These are phyloP conservation scores for Nipponia nippon DNA, from an alignment of 2,113 vertebrate genomes.

Conservation along the genomic window DNA sequence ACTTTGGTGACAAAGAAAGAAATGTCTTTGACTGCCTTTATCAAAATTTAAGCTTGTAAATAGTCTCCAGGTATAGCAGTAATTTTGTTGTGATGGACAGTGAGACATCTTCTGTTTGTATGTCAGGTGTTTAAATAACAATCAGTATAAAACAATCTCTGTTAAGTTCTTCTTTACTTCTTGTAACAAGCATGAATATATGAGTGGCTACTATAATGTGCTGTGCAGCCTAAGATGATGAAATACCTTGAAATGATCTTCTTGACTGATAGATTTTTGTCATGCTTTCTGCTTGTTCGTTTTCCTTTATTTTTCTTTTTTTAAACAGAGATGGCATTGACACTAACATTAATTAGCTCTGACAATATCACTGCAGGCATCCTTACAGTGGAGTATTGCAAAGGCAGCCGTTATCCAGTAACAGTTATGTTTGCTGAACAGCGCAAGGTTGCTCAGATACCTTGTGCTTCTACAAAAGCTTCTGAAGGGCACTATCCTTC, in stretches of 20 bases:
- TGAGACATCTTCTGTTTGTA: background rate
- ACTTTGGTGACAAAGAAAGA: background rate
- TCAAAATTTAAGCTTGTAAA: background rate
- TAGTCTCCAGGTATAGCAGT: background rate
- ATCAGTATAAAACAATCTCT: background rate
- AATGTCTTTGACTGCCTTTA: background rate
- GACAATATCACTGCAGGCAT: constrained; percentile 35
- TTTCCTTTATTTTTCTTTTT: background rate
- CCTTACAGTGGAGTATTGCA: background rate
- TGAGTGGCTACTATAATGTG: background rate
- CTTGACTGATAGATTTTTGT: background rate
- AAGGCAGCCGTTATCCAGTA: background rate
- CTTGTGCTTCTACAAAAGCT: background rate
- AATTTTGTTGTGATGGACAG: background rate
- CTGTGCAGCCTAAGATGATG: background rate
- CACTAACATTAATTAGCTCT: constrained; percentile 12
- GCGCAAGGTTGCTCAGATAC: background rate
- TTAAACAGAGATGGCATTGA: background rate
- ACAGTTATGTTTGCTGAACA: background rate
- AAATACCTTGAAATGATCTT: background rate
- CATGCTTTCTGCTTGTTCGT: background rate
- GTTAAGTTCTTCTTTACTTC: background rate
- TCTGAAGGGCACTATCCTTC: background rate
- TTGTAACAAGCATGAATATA: background rate
- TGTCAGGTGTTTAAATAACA: background rate